Evolutionary conservation across 2,113 vertebrate species (phyloP).

Genomic region (Malaclemys terrapin): DNA sequence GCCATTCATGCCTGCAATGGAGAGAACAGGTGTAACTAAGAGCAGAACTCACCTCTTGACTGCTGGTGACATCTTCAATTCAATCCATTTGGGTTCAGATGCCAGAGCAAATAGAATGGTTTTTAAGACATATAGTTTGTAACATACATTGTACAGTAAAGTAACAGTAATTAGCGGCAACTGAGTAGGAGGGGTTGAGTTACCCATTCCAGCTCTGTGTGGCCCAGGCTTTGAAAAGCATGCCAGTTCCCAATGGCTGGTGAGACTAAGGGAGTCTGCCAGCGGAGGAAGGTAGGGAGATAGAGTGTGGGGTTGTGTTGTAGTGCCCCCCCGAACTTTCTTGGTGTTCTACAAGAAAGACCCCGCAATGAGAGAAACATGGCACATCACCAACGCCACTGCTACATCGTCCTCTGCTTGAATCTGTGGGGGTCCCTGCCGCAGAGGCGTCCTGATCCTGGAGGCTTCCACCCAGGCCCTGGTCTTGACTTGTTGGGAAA

Average conservation of each 20-base stretch:
- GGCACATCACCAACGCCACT: neutral
- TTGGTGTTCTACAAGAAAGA: neutral
- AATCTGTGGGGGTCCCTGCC: too few relatives aligned
- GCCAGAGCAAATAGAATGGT: neutral
- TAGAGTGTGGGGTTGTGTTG: neutral
- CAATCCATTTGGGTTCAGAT: neutral
- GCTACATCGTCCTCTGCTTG: too few relatives aligned
- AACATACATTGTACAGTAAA: neutral
- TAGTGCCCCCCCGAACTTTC: neutral
- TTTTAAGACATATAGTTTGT: neutral
- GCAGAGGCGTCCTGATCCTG: too few relatives aligned
- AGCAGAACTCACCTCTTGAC: neutral
- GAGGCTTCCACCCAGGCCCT: too few relatives aligned
- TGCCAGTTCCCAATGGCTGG: neutral
- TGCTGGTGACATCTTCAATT: neutral
- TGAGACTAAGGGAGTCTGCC: neutral
- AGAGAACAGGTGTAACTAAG: neutral
- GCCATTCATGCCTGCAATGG: neutral
- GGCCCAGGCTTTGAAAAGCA: neutral
- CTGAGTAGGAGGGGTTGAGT: neutral
- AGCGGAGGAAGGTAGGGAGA: neutral
- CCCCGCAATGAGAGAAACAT: neutral
- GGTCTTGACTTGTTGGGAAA: too few relatives aligned
- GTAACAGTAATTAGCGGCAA: neutral
- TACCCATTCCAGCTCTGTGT: neutral